Conservation (phyloP, 2,797 vertebrate species). For the Microcaecilia unicolor region DNA sequence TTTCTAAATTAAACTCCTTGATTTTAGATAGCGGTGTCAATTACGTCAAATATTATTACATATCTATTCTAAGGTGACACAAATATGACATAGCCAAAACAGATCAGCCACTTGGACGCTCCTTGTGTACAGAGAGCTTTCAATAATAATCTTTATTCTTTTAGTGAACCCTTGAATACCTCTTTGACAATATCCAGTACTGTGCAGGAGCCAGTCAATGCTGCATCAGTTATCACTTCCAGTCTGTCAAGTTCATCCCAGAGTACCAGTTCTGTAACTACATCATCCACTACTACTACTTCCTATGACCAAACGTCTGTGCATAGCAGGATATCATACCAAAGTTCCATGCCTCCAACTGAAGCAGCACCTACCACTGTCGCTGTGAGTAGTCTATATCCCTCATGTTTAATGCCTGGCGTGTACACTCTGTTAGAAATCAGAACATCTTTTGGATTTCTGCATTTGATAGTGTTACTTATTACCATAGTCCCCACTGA, state of each 20-base stretch:
- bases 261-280: slow-evolving; percentile 55
- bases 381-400: too few relatives aligned
- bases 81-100: too few relatives aligned
- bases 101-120: not conserved
- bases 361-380: slow-evolving; percentile 66
- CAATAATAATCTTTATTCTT: slow-evolving; percentile 24
- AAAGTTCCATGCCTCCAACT: slow-evolving; percentile 60
- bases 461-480: too few relatives aligned
- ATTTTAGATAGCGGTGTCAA: too few relatives aligned
- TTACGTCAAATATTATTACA: too few relatives aligned
- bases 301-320: slow-evolving; percentile 73
- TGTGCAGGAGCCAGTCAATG: slow-evolving; percentile 74
- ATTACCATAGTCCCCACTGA: too few relatives aligned
- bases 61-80: too few relatives aligned
- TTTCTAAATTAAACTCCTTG: too few relatives aligned
- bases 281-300: slow-evolving; percentile 66
- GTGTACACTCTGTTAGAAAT: too few relatives aligned
- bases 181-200: slow-evolving; percentile 72
- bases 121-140: too few relatives aligned
- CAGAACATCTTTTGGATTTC: too few relatives aligned
- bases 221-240: slow-evolving; percentile 64
- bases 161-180: slow-evolving; percentile 78
- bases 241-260: slow-evolving; percentile 64
- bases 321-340: slow-evolving; percentile 60
- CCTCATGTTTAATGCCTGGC: too few relatives aligned